Conservation (phyloP, 2,888 invertebrate genomes). For the Rhagophthalmus giganteus region DNA sequence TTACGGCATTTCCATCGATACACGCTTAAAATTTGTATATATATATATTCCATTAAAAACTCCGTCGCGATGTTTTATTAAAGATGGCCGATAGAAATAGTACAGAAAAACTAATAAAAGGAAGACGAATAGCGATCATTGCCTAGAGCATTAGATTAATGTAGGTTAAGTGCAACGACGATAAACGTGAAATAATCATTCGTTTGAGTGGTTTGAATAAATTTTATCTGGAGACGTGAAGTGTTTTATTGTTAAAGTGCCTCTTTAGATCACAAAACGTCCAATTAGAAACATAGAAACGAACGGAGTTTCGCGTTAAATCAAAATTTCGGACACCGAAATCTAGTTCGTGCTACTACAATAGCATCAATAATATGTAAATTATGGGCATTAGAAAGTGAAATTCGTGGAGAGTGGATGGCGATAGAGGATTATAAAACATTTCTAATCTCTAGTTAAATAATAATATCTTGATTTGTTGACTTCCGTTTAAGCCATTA, state of each 20-base stretch:
- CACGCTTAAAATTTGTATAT: too few species aligned
- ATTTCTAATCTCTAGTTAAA: conserved; percentile 13
- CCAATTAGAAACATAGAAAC: too few species aligned
- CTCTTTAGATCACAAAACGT: too few species aligned
- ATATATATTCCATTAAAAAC: too few species aligned
- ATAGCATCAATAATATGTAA: neutral
- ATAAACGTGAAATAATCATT: neutral
- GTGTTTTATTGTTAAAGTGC: neutral
- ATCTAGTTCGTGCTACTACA: neutral
- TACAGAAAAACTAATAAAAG: neutral
- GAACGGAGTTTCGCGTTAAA: neutral
- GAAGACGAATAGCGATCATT: neutral
- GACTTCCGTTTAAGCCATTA: conserved; percentile 17
- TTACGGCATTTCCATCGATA: too few species aligned
- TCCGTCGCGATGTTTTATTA: too few species aligned
- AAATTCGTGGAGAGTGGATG: neutral
- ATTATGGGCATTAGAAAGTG: neutral
- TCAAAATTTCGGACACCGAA: neutral
- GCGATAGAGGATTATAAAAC: conserved; percentile 17
- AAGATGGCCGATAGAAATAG: too few species aligned
- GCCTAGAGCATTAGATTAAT: neutral
- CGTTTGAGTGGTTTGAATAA: neutral
- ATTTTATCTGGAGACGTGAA: neutral
- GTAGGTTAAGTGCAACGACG: conserved; percentile 3
- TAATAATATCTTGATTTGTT: conserved; percentile 25